Evolutionary conservation across 2,113 vertebrate genomes (phyloP).

Genomic region (Lagopus muta): DNA sequence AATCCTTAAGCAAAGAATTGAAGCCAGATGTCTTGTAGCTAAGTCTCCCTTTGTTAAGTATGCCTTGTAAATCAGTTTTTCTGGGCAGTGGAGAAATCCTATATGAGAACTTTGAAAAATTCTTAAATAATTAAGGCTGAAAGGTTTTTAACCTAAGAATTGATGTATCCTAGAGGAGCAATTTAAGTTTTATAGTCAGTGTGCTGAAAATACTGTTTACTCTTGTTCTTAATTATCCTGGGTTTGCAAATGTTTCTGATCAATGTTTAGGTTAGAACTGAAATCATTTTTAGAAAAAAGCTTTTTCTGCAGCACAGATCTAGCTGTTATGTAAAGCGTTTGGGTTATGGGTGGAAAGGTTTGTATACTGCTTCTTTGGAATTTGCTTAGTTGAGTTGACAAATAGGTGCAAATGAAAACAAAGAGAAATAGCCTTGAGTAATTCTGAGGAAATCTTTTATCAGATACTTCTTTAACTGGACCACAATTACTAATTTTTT

Average conservation of each 20-base stretch:
- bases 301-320: neutral
- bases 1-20: conserved; percentile 34
- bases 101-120: neutral
- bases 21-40: conserved; percentile 44
- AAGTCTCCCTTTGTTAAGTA: conserved; percentile 13
- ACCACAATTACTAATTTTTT: neutral
- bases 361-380: neutral
- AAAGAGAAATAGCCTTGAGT: neutral
- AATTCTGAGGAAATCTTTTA: neutral
- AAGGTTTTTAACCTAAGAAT: neutral
- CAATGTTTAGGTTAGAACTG: neutral
- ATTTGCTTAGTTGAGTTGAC: neutral
- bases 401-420: neutral
- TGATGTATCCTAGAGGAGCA: conserved; percentile 9
- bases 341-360: neutral
- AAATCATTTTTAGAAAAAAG: neutral
- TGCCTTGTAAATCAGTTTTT: neutral
- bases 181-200: conserved; percentile 22
- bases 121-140: conserved; percentile 27
- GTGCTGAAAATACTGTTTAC: conserved; percentile 3
- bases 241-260: conserved; percentile 2
- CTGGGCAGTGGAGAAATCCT: neutral
- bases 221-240: conserved; percentile 10
- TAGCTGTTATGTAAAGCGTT: neutral
- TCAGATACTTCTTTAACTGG: neutral